Percentiles rank a stretch among this genome's conserved stretches.
phyloP scores from a whole-genome alignment of 2,888 invertebrate species.

The Lamproptera curius region DNA sequence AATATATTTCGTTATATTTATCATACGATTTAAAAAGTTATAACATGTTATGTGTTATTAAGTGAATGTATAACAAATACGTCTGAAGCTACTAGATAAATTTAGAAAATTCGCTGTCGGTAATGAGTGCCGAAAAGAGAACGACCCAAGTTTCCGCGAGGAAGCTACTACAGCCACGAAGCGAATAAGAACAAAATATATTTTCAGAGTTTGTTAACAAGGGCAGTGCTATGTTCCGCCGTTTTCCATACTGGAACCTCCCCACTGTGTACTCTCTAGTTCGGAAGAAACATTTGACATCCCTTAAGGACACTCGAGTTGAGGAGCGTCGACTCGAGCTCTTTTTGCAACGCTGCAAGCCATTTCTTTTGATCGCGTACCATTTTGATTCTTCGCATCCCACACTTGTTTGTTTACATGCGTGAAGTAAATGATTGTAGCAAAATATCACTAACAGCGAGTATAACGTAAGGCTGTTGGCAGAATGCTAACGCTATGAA shows the following conservation, averaged over 20 bases:
- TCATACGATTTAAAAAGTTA: too few species aligned
- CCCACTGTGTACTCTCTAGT: neutral
- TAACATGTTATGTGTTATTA: too few species aligned
- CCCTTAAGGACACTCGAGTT: slow-evolving; percentile 14
- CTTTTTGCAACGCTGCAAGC: slow-evolving; percentile 1
- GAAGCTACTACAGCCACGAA: too few species aligned
- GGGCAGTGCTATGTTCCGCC: too few species aligned
- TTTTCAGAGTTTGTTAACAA: too few species aligned
- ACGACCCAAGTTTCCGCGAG: too few species aligned
- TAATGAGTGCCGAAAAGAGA: too few species aligned
- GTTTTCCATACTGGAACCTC: neutral
- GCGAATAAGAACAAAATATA: too few species aligned
- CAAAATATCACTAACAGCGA: neutral
- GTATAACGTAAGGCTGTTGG: neutral
- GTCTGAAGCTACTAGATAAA: too few species aligned
- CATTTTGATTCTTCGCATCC: neutral
- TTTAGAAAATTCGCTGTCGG: too few species aligned
- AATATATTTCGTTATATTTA: too few species aligned
- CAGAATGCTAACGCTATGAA: neutral
- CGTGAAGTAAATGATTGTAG: neutral
- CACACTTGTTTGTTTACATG: neutral
- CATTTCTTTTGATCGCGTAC: slow-evolving; percentile 14
- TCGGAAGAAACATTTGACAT: slow-evolving; percentile 3
- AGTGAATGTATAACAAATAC: too few species aligned
- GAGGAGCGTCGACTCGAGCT: slow-evolving; percentile 9